Conservation (phyloP, 1,140 invertebrate species). For the Leptonema lineaticorne region DNA sequence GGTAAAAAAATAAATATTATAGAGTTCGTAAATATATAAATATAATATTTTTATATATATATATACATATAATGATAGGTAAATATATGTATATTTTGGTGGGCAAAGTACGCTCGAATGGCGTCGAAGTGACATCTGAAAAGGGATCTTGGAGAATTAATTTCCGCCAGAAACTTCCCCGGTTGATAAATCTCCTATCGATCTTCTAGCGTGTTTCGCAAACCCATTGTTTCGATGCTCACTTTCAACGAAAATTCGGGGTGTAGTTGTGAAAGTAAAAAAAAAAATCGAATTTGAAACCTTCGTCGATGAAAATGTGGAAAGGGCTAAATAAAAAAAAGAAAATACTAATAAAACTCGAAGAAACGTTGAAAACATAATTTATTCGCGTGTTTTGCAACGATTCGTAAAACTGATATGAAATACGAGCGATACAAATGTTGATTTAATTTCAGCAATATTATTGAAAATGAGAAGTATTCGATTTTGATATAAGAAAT, state of each 20-base stretch:
- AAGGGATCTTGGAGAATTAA: constrained; percentile 30
- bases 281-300: too few relatives aligned
- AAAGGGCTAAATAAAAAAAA: too few relatives aligned
- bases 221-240: constrained; percentile 16
- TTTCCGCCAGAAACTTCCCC: constrained; percentile 28
- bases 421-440: too few relatives aligned
- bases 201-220: constrained; percentile 6
- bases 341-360: too few relatives aligned
- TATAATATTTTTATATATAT: neutral
- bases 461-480: too few relatives aligned
- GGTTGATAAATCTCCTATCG: constrained; percentile 29
- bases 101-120: constrained; percentile 6
- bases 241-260: neutral
- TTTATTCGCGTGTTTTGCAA: too few relatives aligned
- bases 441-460: too few relatives aligned
- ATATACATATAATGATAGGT: neutral
- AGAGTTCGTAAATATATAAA: neutral
- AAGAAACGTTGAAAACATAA: too few relatives aligned
- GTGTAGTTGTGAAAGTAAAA: neutral
- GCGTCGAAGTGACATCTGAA: constrained; percentile 27
- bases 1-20: neutral
- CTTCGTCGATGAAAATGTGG: too few relatives aligned
- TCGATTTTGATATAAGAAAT: too few relatives aligned
- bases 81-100: neutral
- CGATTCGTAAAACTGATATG: too few relatives aligned